phyloP scores from a whole-genome alignment of 1,140 invertebrate genomes.

The Drosophila pruinosa region DNA sequence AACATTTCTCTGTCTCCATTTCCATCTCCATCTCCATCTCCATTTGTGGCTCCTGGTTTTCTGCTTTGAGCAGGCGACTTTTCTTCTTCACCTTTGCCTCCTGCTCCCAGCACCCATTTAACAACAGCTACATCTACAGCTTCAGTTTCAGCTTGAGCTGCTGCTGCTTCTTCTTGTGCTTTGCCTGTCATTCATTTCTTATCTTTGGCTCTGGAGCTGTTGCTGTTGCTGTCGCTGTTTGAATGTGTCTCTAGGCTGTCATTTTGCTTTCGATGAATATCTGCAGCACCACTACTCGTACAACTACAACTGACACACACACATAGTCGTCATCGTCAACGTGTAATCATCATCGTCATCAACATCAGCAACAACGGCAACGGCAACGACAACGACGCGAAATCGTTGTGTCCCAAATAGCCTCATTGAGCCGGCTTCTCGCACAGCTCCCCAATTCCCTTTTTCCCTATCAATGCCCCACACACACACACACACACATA shows the following conservation, averaged over 20 bases:
- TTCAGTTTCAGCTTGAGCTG: background rate
- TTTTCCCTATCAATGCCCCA: conserved; percentile 19
- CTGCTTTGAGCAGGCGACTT: conserved; percentile 13
- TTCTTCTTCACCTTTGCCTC: conserved; percentile 15
- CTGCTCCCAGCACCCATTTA: background rate
- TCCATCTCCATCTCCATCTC: background rate
- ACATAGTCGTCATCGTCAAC: conserved; percentile 67
- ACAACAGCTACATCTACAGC: background rate
- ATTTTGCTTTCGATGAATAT: conserved; percentile 82
- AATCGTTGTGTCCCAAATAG: conserved; percentile 77
- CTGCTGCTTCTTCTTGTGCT: conserved; percentile 28
- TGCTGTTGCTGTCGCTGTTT: conserved; percentile 51
- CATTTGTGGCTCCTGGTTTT: conserved; percentile 35
- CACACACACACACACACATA: conserved; percentile 1
- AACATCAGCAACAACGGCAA: conserved; percentile 43
- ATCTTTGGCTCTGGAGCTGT: conserved; percentile 54
- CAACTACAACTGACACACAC: conserved; percentile 8
- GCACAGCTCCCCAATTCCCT: conserved; percentile 10
- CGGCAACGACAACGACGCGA: conserved; percentile 54
- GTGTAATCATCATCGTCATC: conserved; percentile 74
- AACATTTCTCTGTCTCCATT: background rate
- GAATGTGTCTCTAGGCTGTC: conserved; percentile 83
- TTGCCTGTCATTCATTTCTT: conserved; percentile 76
- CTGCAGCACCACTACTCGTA: conserved; percentile 41
- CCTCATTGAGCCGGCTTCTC: conserved; percentile 60